Evolutionary conservation across 2,888 invertebrate genomes (phyloP), one percentile per base, ranked within the genome.

Genomic region (Synanthedon myopaeformis): DNA sequence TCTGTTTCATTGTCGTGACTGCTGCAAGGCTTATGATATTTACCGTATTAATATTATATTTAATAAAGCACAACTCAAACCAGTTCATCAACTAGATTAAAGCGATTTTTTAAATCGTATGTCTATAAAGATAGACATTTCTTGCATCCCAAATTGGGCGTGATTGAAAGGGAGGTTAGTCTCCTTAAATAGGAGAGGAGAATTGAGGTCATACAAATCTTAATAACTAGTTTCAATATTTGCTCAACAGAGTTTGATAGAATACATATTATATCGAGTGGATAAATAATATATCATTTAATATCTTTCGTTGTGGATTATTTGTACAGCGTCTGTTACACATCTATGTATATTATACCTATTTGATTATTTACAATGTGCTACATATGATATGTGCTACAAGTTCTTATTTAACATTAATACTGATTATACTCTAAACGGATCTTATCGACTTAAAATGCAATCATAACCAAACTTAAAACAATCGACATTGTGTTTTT

Each of bases 1-100:
- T 80, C 75, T 82, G 81, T 74, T 75, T 67, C 63, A 66, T 62
- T 66, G 71, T 72, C 71, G 70, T 49, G 49, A 49, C 49, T 17
- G 49, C 49, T 49, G 23, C 49, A 49, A 49, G 49, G 49, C 49
- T 49, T 19, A 11, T 49, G 10, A 19, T 6, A 49, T 49, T 49
- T 49, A 49, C 49, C 17, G 23, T 49, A 17, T 49, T 49, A 49
- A 49, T 49, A 49, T 19, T 17, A 19, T 6, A 45, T 14, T 45
- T 45, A 45, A 45, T n/a, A 45, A 35, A 35, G 35, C 35, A 35
- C 10, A 35, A 35, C 35, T 35, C 8, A 35, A 35, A 35, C 10
- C 8, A 35, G 35, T 35, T 35, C 35, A 35, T 35, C 35, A 35
- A 35, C 35, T 35, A 35, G 35, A 35, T 35, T 35, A 10, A 35